A percentile compares a stretch with the other conserved stretches of the same genome.
These are phyloP conservation scores for Tetramorium parvispinum DNA, from an alignment of 1,140 invertebrate species.

Conservation along the genomic window DNA sequence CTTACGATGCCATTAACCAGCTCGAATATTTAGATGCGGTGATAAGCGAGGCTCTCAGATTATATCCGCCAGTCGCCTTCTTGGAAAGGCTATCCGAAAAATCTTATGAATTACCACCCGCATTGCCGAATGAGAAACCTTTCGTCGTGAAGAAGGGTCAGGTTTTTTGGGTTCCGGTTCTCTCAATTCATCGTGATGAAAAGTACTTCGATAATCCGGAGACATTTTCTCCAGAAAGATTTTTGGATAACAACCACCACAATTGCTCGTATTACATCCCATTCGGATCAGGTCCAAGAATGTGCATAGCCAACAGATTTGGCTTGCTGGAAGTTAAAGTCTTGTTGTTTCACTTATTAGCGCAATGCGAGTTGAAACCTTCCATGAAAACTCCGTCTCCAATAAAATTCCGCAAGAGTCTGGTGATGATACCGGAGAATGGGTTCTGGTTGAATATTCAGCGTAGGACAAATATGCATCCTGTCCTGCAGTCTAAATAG, in stretches of 20 bases:
- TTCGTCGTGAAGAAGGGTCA: constrained; percentile 32
- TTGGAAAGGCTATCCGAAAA: constrained; percentile 85
- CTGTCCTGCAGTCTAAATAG: neutral
- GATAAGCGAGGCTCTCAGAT: constrained; percentile 86
- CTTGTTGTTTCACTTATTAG: constrained; percentile 50
- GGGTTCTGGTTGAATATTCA: constrained; percentile 79
- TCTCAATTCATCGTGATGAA: constrained; percentile 20
- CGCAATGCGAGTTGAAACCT: constrained; percentile 27
- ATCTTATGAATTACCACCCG: constrained; percentile 76
- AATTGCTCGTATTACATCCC: constrained; percentile 20
- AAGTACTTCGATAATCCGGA: constrained; percentile 50
- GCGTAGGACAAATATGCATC: neutral
- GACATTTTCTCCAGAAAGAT: constrained; percentile 46
- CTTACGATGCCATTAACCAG: constrained; percentile 82
- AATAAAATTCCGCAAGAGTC: constrained; percentile 1
- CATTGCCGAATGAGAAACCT: constrained; percentile 26
- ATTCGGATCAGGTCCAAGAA: constrained; percentile 58
- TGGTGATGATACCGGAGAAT: constrained; percentile 19
- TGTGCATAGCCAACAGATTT: constrained; percentile 66
- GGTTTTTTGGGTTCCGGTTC: constrained; percentile 19
- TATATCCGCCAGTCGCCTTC: constrained; percentile 85
- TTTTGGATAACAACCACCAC: constrained; percentile 1
- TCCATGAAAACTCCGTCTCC: neutral
- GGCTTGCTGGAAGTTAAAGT: constrained; percentile 46
- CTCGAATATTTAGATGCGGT: constrained; percentile 85